phyloP scores from a whole-genome alignment of 1,140 invertebrate species.

The Aphis craccivora region DNA sequence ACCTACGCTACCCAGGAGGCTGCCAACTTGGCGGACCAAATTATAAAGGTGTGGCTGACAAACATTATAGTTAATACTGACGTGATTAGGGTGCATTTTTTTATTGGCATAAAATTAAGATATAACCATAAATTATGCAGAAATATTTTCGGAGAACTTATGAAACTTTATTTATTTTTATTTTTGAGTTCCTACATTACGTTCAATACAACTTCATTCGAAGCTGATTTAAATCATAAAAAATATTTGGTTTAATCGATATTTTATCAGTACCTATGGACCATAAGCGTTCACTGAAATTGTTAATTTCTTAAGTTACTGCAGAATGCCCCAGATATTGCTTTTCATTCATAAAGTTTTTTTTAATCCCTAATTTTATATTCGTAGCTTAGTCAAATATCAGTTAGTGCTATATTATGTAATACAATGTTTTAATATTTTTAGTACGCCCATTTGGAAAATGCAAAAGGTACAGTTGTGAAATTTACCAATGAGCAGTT shows the following conservation, averaged over 20 bases:
- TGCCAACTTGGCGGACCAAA: not conserved
- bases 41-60: conserved; percentile 11
- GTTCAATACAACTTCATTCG: no score
- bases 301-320: not conserved
- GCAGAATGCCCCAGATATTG: no score
- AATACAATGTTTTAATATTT: not conserved
- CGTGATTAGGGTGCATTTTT: not conserved
- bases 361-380: not conserved
- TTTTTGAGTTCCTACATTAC: not conserved
- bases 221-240: no score
- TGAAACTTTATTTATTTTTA: not conserved
- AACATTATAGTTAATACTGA: not conserved
- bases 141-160: not conserved
- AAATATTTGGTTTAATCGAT: not conserved
- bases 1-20: not conserved
- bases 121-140: no score
- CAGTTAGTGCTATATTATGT: not conserved
- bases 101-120: not conserved
- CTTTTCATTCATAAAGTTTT: not conserved
- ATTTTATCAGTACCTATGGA: not conserved
- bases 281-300: not conserved
- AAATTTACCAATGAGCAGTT: not conserved
- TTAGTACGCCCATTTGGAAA: conserved; percentile 37
- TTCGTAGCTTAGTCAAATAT: not conserved
- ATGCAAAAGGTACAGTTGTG: not conserved